Base-by-base conservation (phyloP, 2,888 invertebrate species). In the Thyatira batis region DNA sequence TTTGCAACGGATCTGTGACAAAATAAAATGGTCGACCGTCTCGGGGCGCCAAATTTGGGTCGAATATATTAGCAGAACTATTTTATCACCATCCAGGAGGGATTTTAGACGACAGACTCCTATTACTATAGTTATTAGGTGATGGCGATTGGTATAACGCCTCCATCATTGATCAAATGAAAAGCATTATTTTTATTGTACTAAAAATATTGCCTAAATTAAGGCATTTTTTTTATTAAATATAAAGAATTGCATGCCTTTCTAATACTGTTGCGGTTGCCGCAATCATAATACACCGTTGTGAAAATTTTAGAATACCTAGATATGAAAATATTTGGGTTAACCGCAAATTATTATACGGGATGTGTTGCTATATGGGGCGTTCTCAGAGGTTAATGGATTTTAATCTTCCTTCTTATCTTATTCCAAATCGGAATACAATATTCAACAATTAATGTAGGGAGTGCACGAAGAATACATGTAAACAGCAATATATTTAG, bases 11-110 rank as follows among this genome's bases (percentile, higher is more conserved):
- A 83, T 79, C 70, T 81, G 78, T 78, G 77, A 76, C 78, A 77
- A 80, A 80, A 85, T 88, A 85, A 87, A 82, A 83, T 84, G 85
- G 86, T 83, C 88, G 87, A 80, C 84, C 83, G 82, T 85, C 84
- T 85, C 76, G 60, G 60, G 75, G 68, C 63, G 62, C 39, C 57
- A 67, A 71, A 89, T 80, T 81, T 87, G 72, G 87, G 87, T 85
- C 86, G 78, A 81, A 82, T 80, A 80, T 69, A 82, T 85, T 82
- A 80, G 62, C 63, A 65, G 69, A 67, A 76, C 74, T 80, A 78
- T 83, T 82, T 80, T 79, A 70, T 67, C 64, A 58, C 68, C 55
- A 64, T 53, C 64, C 66, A 68, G 65, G 65, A 52, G 67, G 66
- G 58, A 62, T 63, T 56, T 57, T 60, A 50, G 45, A 17, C 39